Percentiles rank a stretch among this genome's conserved stretches.
Evolutionary conservation across 2,113 vertebrate genomes (phyloP).

Genomic region (Chlorocebus sabaeus): DNA sequence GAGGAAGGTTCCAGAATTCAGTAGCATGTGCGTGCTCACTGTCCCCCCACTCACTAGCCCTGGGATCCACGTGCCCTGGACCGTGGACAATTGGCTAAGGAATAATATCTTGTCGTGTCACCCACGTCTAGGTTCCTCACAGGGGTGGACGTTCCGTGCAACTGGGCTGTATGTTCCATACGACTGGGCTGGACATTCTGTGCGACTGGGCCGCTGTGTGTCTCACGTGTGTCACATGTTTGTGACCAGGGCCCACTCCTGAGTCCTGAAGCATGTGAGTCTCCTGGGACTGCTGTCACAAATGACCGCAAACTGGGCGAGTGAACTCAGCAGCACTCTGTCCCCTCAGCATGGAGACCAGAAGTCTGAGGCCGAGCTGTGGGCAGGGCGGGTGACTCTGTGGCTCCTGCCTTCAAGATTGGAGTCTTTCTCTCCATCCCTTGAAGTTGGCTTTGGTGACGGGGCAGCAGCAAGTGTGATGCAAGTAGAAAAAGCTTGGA

Average conservation of each 20-base stretch:
- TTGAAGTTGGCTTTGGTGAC: too few species aligned
- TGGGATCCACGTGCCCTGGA: accelerated
- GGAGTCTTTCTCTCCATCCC: not conserved
- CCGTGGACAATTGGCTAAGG: not conserved
- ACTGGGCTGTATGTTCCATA: not conserved
- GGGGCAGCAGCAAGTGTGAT: not conserved
- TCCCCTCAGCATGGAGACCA: not conserved
- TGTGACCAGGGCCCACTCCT: not conserved
- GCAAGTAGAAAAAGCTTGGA: not conserved
- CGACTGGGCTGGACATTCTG: accelerated
- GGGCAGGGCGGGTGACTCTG: not conserved
- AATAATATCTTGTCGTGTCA: accelerated
- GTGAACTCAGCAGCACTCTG: not conserved
- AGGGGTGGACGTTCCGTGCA: accelerated
- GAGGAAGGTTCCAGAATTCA: not conserved
- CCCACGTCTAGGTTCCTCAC: accelerated
- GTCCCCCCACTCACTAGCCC: accelerated
- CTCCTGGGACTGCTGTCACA: not conserved
- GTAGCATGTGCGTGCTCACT: accelerated
- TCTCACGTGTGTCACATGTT: not conserved
- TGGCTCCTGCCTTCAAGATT: not conserved
- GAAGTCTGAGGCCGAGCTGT: not conserved
- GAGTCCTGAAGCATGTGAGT: not conserved
- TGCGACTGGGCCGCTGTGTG: accelerated
- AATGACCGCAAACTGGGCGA: accelerated